phyloP scores from a whole-genome alignment of 2,797 vertebrate genomes.

The Lemur catta region DNA sequence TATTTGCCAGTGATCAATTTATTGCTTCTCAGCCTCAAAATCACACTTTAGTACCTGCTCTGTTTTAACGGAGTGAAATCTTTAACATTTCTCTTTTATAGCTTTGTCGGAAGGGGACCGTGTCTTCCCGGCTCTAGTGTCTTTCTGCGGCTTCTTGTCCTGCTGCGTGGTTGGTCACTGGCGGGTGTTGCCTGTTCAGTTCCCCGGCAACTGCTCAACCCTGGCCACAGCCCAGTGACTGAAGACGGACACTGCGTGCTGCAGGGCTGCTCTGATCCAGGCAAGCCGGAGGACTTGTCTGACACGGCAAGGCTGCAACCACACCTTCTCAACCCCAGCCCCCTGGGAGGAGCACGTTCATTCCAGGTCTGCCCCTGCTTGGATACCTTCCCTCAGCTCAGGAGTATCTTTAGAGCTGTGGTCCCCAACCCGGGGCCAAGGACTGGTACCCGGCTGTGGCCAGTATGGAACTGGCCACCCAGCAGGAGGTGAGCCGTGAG shows the following conservation, averaged over 20 bases:
- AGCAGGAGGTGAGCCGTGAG: no score
- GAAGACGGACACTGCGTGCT: not conserved
- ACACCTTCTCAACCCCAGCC: not conserved
- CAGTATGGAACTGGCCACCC: no score
- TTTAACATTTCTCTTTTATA: not conserved
- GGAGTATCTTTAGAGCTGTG: not conserved
- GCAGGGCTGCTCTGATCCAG: not conserved
- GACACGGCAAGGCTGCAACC: not conserved
- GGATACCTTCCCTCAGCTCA: not conserved
- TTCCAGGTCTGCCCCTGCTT: not conserved
- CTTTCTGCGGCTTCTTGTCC: not conserved
- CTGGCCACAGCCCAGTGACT: not conserved
- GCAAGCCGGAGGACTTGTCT: not conserved
- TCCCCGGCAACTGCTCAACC: no score
- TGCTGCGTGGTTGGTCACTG: not conserved
- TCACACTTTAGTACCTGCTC: not conserved
- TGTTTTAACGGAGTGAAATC: not conserved
- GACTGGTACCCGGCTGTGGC: no score
- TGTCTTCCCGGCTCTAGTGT: not conserved
- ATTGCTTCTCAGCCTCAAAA: not conserved
- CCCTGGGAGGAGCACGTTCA: not conserved
- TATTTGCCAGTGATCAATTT: not conserved
- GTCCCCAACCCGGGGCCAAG: no score
- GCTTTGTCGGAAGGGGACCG: not conserved
- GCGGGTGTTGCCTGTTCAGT: not conserved